Base-by-base conservation (phyloP, 92 coral and sea anemone species). In the Phenganax stokvisi region DNA sequence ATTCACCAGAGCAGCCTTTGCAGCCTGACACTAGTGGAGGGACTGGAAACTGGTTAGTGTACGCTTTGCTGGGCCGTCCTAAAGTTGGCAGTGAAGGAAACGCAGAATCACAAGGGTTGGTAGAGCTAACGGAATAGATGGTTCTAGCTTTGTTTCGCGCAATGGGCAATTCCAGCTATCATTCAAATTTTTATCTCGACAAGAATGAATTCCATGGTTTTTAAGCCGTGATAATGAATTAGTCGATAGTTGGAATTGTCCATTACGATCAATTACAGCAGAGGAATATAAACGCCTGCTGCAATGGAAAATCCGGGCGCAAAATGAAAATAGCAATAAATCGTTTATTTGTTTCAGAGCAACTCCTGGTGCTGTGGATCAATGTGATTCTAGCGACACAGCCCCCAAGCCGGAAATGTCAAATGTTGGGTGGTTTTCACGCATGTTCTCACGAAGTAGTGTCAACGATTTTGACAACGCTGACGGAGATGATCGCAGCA, bases 21-120 rank as follows among this genome's bases (percentile, higher is more conserved):
- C 83, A 79, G 56, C 83, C 83, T 3, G 83, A 79, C 74, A 89
- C 82, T 12, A 81, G 87, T 17, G 81, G 87, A 6, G 86, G 90
- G 64, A 72, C 77, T 64, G 85, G 90, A 8, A 86, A 82, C 75
- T 91, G 92, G 97, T 84, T 84, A 54, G 83, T 79, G 73, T 79
- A 83, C 67, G 15, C 81, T 85, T 28, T 89, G 83, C 11, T 76
- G 15, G 72, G 81, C 57, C 57, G 82, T 64, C 73, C 86, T 76
- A 80, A 80, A 81, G 81, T 84, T 77, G 53, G 92, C 87, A 54
- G 84, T 29, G 89, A 84, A 61, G 86, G 85, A 10, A 81, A 77
- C 44, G 76, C 71, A 56, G 15, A 82, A 44, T 37, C 47, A 37
- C 81, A 85, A 27, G 93, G 90, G 52, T 90, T 85, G 4, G 70